phyloP scores from a whole-genome alignment of 1,140 invertebrate species.

The Nasonia vitripennis region DNA sequence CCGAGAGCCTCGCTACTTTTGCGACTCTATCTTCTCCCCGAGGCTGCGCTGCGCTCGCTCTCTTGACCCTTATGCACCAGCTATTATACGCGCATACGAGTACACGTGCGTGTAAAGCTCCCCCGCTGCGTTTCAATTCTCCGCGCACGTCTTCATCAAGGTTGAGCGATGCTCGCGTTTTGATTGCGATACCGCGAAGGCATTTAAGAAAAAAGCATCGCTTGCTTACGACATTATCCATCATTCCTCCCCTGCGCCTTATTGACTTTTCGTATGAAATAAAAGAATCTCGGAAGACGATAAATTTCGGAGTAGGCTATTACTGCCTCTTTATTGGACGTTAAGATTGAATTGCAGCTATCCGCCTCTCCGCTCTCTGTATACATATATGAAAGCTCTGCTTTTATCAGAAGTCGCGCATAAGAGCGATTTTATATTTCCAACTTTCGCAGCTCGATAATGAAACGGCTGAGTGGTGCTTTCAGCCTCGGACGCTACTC shows the following conservation, averaged over 20 bases:
- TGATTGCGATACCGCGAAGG: neutral
- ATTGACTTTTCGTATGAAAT: constrained; percentile 48
- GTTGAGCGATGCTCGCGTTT: neutral
- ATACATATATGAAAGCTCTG: neutral
- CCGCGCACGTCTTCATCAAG: neutral
- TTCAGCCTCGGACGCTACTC: neutral
- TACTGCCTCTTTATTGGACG: constrained; percentile 24
- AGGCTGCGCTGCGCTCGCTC: neutral
- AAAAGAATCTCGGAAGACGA: constrained; percentile 26
- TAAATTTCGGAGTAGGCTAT: constrained; percentile 12
- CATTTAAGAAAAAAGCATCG: too few relatives aligned
- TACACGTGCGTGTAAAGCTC: neutral
- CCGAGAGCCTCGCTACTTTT: neutral
- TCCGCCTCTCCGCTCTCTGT: too few relatives aligned
- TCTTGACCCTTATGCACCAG: constrained; percentile 13
- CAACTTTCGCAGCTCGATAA: neutral
- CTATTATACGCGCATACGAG: neutral
- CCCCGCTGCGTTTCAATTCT: neutral
- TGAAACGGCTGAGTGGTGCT: neutral
- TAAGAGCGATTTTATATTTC: neutral
- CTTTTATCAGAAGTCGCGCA: neutral
- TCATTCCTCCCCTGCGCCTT: neutral
- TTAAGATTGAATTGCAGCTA: neutral
- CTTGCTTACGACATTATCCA: too few relatives aligned
- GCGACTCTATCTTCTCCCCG: constrained; percentile 12